These are phyloP conservation scores for Rhynchophorus ferrugineus DNA, from an alignment of 1,140 invertebrate genomes.

Conservation along the genomic window DNA sequence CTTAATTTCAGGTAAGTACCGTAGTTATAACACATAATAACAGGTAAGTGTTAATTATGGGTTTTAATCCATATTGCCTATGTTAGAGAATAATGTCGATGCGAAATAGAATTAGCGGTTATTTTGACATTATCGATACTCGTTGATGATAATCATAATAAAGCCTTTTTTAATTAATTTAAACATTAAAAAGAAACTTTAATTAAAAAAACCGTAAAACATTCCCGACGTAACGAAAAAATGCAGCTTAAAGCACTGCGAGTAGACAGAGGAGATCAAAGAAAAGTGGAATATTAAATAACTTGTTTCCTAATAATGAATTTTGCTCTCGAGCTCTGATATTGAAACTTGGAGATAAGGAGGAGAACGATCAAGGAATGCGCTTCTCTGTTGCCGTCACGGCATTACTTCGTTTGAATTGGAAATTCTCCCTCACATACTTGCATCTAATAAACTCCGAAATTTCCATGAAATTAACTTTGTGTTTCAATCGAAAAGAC, in stretches of 20 bases:
- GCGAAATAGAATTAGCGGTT: too few species aligned
- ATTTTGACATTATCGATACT: too few species aligned
- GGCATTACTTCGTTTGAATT: conserved; percentile 38
- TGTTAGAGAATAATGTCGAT: too few species aligned
- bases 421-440: conserved; percentile 41
- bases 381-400: conserved; percentile 25
- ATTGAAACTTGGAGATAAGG: conserved; percentile 27
- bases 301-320: conserved; percentile 39
- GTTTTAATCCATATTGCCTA: too few species aligned
- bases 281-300: conserved; percentile 34
- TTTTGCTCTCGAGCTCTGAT: conserved; percentile 29
- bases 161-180: too few species aligned
- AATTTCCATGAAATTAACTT: conserved; percentile 42
- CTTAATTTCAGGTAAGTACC: too few species aligned
- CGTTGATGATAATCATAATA: too few species aligned
- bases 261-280: conserved; percentile 27
- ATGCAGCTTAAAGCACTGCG: background rate
- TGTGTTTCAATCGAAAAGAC: conserved; percentile 32
- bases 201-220: too few species aligned
- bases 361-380: conserved; percentile 29
- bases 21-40: too few species aligned
- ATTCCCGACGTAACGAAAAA: too few species aligned
- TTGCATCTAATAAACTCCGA: conserved; percentile 41
- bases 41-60: too few species aligned
- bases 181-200: too few species aligned